Evolutionary conservation across 1,140 invertebrate genomes (phyloP), one percentile per base, ranked within the genome.

Genomic region (Nasonia longicornis): DNA sequence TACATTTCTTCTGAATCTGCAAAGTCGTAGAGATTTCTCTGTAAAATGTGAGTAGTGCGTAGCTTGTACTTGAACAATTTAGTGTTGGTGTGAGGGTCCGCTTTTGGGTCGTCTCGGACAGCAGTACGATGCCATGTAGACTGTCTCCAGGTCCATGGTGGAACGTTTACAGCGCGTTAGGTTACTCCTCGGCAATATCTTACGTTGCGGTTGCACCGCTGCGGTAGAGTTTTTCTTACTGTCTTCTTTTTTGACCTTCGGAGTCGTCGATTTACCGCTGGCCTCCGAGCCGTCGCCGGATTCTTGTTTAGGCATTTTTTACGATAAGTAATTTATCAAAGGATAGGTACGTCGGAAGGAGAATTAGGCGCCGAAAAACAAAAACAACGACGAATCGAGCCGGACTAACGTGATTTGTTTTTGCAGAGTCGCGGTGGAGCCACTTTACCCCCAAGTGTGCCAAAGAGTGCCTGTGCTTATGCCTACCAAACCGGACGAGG

Each of bases 371-470:
- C 38, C 38, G 38, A 42, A 42, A 10, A 42, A 7, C 48, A 20
- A 38, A 76, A 76, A 76, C 74, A 76, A 66, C n/a, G 73, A n/a
- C 29, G 29, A 63, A 75, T 35, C 73, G 7, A 14, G 0, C 52
- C 3, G 52, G 14, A 58, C 52, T 58, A 20, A 58, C 52, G 52
- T 58, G 14, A 80, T 72, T 63, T 72, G 22, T 38, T 74, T 85
- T 88, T 92, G 89, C 89, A 98, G 97, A 87, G 94, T 98, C 85
- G 96, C 96, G 2, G 94, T 98, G 12, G 97, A 98, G 87, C 98
- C 98, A 0, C 88, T 98, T 14, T 98, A 97, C 89, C 97, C 98
- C 6, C 96, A 97, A 92, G 93, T 97, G 1, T 97, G 96, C 87
- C 94, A 96, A 85, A 93, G 93, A 85, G 91, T 93, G 48, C 91